Conservation (phyloP, 2,888 invertebrate species). For the Rhamnusium bicolor region DNA sequence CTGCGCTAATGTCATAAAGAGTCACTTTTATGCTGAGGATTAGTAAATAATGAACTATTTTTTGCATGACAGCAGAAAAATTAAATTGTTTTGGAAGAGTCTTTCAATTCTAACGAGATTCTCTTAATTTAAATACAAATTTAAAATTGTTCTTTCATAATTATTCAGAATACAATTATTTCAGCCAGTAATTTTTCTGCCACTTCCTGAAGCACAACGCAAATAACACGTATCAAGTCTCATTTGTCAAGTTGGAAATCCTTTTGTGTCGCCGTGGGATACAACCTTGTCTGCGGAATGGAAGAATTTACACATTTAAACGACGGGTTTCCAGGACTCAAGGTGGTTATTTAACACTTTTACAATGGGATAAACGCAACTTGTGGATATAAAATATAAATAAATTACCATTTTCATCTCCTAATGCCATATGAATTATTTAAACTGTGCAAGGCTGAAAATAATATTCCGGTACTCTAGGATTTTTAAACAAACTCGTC, state of each 20-base stretch:
- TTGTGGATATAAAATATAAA: conserved; percentile 31
- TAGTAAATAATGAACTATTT: too few species aligned
- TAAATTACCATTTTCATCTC: conserved; percentile 29
- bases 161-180: not conserved
- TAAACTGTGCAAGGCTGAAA: conserved; percentile 1
- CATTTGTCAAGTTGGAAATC: conserved; percentile 44
- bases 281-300: conserved; percentile 41
- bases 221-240: conserved; percentile 40
- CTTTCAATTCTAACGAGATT: too few species aligned
- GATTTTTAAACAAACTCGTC: not conserved
- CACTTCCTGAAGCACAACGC: not conserved
- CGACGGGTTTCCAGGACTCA: conserved; percentile 44
- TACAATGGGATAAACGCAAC: conserved; percentile 36
- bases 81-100: too few species aligned
- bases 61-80: too few species aligned
- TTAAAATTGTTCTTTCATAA: not conserved
- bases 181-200: not conserved
- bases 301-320: conserved; percentile 42
- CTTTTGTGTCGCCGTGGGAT: conserved; percentile 42
- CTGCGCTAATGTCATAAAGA: too few species aligned
- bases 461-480: not conserved
- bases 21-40: too few species aligned
- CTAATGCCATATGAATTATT: conserved; percentile 33
- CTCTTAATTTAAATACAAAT: too few species aligned
- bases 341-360: conserved; percentile 45